These are phyloP conservation scores for Phrynosoma blainvillii DNA, from an alignment of 2,113 vertebrate species.

Conservation along the genomic window DNA sequence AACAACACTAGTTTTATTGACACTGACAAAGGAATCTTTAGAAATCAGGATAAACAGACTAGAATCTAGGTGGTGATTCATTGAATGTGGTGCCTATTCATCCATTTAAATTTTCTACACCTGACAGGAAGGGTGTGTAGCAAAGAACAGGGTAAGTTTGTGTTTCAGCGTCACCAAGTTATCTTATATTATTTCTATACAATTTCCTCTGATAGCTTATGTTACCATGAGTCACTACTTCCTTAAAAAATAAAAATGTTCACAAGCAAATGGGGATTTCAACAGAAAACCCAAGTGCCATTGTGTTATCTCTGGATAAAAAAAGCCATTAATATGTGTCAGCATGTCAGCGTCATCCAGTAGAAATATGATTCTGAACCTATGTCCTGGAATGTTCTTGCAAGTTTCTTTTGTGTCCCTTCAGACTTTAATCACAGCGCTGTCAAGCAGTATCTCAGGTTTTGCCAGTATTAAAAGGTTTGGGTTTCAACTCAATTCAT, in stretches of 20 bases:
- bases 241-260: constrained; percentile 52
- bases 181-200: constrained; percentile 52
- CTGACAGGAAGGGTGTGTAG: constrained; percentile 61
- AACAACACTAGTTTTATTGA: constrained; percentile 54
- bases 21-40: constrained; percentile 36
- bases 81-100: constrained; percentile 49
- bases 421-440: constrained; percentile 56
- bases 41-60: constrained; percentile 53
- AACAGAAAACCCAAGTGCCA: constrained; percentile 36
- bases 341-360: constrained; percentile 66
- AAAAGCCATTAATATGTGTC: constrained; percentile 57
- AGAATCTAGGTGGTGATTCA: constrained; percentile 5
- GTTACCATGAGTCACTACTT: constrained; percentile 72
- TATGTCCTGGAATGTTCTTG: constrained; percentile 40
- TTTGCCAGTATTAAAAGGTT: constrained; percentile 40
- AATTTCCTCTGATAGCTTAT: constrained; percentile 55
- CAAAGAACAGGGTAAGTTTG: constrained; percentile 31
- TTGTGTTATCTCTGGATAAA: constrained; percentile 60
- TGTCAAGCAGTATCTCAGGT: constrained; percentile 49
- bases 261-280: constrained; percentile 56
- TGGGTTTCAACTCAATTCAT: constrained; percentile 61
- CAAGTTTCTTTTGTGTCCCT: constrained; percentile 57
- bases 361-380: constrained; percentile 65
- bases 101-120: constrained; percentile 43
- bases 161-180: constrained; percentile 45